These are phyloP conservation scores for Cinara cedri DNA, from an alignment of 2,888 invertebrate species.

Conservation along the genomic window DNA sequence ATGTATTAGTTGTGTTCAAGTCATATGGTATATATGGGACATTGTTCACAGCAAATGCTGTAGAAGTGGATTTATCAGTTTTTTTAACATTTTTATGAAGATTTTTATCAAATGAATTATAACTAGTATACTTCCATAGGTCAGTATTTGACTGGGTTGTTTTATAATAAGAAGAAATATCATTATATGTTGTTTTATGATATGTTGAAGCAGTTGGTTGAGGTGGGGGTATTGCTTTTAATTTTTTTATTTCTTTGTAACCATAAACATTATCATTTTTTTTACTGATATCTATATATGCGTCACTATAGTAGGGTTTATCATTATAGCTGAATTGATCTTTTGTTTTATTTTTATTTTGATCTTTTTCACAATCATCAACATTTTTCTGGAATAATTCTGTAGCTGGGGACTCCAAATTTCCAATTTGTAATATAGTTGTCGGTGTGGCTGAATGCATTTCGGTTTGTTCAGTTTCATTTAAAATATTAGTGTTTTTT, in stretches of 20 bases:
- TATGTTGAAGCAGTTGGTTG: conserved; percentile 45
- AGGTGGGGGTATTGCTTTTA: conserved; percentile 45
- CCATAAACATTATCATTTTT: conserved; percentile 42
- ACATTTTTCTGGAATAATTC: conserved; percentile 56
- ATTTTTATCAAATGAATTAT: conserved; percentile 54
- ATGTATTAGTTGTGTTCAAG: conserved; percentile 39
- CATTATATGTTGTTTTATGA: conserved; percentile 48
- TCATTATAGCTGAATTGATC: conserved; percentile 44
- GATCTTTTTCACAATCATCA: conserved; percentile 56
- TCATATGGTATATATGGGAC: conserved; percentile 53
- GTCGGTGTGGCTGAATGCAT: conserved; percentile 64
- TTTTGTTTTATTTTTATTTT: conserved; percentile 56
- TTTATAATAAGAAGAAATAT: conserved; percentile 51
- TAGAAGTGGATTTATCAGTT: conserved; percentile 54
- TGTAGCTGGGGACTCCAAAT: conserved; percentile 58
- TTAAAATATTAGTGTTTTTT: conserved; percentile 66
- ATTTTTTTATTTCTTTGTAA: conserved; percentile 49
- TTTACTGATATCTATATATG: conserved; percentile 40
- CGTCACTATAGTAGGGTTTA: conserved; percentile 45
- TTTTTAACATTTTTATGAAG: conserved; percentile 48
- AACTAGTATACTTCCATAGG: conserved; percentile 48
- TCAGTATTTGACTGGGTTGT: conserved; percentile 49
- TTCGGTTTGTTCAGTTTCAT: conserved; percentile 65
- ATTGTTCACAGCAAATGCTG: conserved; percentile 35
- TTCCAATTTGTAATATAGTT: conserved; percentile 65